Base-by-base conservation (phyloP, 2,797 vertebrate species). In the Phylloscopus collybita region DNA sequence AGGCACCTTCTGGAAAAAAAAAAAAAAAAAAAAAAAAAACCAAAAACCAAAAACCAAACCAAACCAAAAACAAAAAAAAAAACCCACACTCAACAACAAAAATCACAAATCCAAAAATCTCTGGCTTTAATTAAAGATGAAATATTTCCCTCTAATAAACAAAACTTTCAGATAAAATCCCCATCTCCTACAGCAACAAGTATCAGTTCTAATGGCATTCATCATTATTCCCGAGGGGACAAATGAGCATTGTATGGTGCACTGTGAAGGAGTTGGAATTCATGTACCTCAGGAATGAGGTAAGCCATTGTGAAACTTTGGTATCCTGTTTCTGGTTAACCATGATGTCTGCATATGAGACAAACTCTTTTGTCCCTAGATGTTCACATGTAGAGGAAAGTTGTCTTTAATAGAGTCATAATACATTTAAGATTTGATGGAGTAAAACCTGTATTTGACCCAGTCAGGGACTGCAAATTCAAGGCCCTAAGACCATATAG, bases 381-480 rank as follows among this genome's bases (percentile, higher is more conserved):
- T 27, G 2, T 54, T 67, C 18, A 45, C 0, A 1, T 18, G 1
- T 1, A 44, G 21, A 64, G 4, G 13, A 75, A 74, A 32, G 1
- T 3, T 49, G 2, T 34, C 26, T 74, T 26, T 80, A 53, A 34
- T n/a, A 79, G 3, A 4, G 14, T 79, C 1, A 0, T 29, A 60
- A 61, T 12, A 2, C 3, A 36, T 57, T 74, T 6, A 36, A 5
- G 10, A 29, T 61, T 61, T 65, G 5, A 13, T 27, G 23, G 29
- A 61, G 29, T 60, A 51, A 67, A 78, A 6, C 2, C 3, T 64
- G 9, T 5, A 11, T 76, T 57, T 74, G 32, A 73, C 6, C 2
- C 2, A 38, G 27, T 16, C 7, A 56, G 8, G 15, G 10, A 34
- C 11, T 51, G 15, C 4, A 64, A 50, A 50, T 10, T 3, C 23